Evolutionary conservation across 2,797 vertebrate species (phyloP), one percentile per base, ranked within the genome.

Genomic region (Tragopan temminckii): DNA sequence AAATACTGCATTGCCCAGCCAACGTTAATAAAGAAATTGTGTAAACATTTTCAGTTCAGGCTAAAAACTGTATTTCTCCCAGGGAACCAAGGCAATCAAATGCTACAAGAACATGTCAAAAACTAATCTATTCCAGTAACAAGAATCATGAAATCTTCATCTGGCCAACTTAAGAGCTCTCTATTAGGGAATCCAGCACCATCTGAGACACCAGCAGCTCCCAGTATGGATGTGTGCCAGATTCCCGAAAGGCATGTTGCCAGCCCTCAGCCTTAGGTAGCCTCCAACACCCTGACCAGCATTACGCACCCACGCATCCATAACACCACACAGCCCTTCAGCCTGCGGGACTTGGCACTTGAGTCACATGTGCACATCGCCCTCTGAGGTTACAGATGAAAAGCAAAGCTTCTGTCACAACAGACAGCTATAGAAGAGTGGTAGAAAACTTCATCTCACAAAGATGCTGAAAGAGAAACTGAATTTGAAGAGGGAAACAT

Each of bases 321-420:
- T 46, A 31, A 29, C 0, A 1, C 4, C 1, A 48, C 5, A 1
- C 10, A 88, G 69, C 64, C 57, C 72, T 45, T 0, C 0, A 0
- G 0, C 64, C 17, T 0, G 7, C 6, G 17, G 75, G n/a, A 62
- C 21, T 38, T 59, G 64, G 82, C 72, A 29, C 36, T 7, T 0
- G 5, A 43, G 57, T 89, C 31, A 17, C 27, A 2, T 0, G 1
- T 78, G 45, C 87, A 63, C 0, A 0, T 20, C 66, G 81, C 70
- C 55, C n/a, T 4, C 63, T n/a, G 7, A 2, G 0, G n/a, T 62
- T 20, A 58, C 71, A n/a, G 13, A 3, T 64, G 17, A 40, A 76
- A 80, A 46, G 40, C 48, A 78, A 84, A 92, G 53, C 48, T 48
- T 71, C 71, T 85, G 68, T 58, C 58, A 53, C 69, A 82, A 62